These are phyloP conservation scores for Diphyllodes magnificus DNA, from an alignment of 2,113 vertebrate genomes.

Conservation along the genomic window DNA sequence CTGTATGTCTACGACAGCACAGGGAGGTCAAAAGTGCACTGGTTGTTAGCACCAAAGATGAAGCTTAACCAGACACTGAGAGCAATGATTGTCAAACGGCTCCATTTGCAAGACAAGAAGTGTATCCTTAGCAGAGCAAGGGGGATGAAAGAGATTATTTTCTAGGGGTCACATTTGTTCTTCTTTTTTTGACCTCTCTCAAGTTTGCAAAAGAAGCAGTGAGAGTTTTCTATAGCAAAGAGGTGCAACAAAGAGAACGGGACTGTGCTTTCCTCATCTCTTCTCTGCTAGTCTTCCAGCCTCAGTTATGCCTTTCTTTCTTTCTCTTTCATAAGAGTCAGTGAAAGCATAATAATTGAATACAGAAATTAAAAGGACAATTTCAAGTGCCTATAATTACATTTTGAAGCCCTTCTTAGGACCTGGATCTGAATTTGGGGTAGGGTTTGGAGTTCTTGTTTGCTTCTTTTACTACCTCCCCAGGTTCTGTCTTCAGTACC, in stretches of 20 bases:
- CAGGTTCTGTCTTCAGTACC: not conserved
- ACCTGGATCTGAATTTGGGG: not conserved
- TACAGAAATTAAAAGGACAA: not conserved
- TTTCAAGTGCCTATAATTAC: not conserved
- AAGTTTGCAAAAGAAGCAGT: slow-evolving; percentile 48
- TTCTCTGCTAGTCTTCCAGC: not conserved
- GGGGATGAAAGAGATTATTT: slow-evolving; percentile 68
- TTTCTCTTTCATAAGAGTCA: not conserved
- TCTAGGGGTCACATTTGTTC: slow-evolving; percentile 63
- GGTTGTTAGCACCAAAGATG: slow-evolving; percentile 57
- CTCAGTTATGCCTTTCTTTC: not conserved
- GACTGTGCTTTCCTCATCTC: not conserved
- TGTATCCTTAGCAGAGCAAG: slow-evolving; percentile 58
- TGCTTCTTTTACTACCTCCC: not conserved
- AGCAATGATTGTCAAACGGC: slow-evolving; percentile 64
- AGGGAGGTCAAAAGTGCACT: slow-evolving; percentile 66
- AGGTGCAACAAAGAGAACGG: slow-evolving; percentile 4
- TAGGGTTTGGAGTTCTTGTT: not conserved
- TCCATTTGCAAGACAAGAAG: slow-evolving; percentile 72
- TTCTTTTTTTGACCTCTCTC: slow-evolving; percentile 63
- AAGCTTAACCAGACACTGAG: slow-evolving; percentile 57
- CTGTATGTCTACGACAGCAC: slow-evolving; percentile 23
- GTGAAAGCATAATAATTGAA: not conserved
- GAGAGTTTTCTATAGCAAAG: slow-evolving; percentile 42
- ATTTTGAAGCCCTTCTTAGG: not conserved